These are phyloP conservation scores for Lutra lutra DNA, from an alignment of 2,797 vertebrate genomes.

Conservation along the genomic window DNA sequence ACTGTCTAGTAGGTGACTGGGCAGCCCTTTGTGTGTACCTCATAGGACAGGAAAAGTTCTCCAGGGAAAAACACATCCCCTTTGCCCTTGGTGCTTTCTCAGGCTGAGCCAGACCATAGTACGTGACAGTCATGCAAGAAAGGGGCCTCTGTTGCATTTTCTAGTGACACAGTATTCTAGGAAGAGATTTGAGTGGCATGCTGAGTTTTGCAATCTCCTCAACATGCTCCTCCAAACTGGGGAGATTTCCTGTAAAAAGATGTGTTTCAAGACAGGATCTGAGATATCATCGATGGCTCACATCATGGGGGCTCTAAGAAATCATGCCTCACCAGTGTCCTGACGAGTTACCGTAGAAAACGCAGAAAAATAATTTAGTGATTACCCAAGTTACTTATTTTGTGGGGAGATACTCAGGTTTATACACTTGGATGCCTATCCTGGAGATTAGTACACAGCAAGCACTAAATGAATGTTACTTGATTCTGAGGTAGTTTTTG, in stretches of 20 bases:
- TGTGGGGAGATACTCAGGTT: background rate
- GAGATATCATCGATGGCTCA: constrained; percentile 42
- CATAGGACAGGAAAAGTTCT: background rate
- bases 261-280: constrained; percentile 12
- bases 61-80: background rate
- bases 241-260: constrained; percentile 15
- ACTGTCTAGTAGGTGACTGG: background rate
- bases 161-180: constrained; percentile 43
- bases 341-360: background rate
- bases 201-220: constrained; percentile 31
- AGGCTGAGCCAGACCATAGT: constrained; percentile 1
- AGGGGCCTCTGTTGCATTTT: background rate
- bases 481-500: constrained; percentile 53
- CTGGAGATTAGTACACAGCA: background rate
- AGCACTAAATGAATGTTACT: background rate
- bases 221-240: constrained; percentile 13
- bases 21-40: background rate
- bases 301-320: background rate
- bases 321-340: background rate
- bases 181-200: background rate
- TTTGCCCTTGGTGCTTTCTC: background rate
- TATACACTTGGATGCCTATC: background rate
- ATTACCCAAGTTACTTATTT: constrained; percentile 40
- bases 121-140: background rate
- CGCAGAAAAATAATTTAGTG: background rate